Percentiles rank a stretch among this genome's conserved stretches.
Conservation (phyloP, 2,113 vertebrate genomes). For the Perca schrenkii region DNA sequence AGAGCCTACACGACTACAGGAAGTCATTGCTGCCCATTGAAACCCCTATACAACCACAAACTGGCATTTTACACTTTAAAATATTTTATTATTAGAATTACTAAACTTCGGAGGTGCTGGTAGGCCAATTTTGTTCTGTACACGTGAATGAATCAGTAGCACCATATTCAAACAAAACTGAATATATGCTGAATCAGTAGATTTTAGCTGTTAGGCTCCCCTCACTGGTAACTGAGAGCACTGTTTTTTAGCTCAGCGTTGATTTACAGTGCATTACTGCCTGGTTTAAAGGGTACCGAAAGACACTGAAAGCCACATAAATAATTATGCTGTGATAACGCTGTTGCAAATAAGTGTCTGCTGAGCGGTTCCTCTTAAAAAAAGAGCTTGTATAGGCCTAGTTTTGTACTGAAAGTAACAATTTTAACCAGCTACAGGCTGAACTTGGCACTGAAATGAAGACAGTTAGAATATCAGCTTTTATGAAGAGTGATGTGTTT, state of each 20-base stretch:
- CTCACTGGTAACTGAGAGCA: conserved; percentile 6
- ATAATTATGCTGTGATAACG: neutral
- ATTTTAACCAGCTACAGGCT: neutral
- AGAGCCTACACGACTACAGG: neutral
- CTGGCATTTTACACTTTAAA: neutral
- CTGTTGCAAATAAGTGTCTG: neutral
- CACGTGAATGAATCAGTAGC: neutral
- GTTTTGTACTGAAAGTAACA: neutral
- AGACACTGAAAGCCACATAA: neutral
- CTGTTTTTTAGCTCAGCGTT: neutral
- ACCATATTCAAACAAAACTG: neutral
- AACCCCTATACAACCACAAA: neutral
- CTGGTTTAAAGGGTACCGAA: neutral
- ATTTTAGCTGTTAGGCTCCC: conserved; percentile 7
- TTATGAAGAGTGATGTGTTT: neutral
- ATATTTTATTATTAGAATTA: neutral
- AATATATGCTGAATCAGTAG: neutral
- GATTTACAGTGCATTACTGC: neutral
- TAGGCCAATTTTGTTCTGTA: neutral
- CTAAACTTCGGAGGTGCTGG: neutral
- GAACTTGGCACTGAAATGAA: neutral
- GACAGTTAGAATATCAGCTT: neutral
- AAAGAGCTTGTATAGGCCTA: neutral
- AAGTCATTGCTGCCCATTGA: neutral
- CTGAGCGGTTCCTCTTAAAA: neutral